Base-by-base conservation (phyloP, 2,888 invertebrate species). In the Euproctis similis region DNA sequence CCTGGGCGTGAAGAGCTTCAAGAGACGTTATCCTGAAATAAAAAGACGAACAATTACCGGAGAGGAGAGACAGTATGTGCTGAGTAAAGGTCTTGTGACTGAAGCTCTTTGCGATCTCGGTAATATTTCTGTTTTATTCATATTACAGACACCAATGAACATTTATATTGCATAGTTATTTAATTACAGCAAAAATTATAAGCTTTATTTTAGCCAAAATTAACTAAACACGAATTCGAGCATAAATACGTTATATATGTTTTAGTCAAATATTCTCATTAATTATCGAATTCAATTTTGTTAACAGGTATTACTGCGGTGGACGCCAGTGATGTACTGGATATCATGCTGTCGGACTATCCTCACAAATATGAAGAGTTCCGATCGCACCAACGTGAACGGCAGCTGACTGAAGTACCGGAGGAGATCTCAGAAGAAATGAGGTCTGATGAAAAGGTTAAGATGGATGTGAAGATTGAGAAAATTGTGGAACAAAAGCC, bases 301-400 rank as follows among this genome's bases (percentile, higher is more conserved):
- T 28, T 14, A 8, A 23, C 40, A 89, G 90, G 95, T 42, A 82
- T 97, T 45, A 97, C 97, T 1, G 97, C 97, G 1, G 90, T 98
- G 3, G 91, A 91, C 56, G 95, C 94, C 38, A 93, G 95, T 26
- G 98, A 98, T 70, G 95, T 98, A 26, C 85, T 97, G 46, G 98
- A 98, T 63, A 92, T 98, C 31, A 96, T 98, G 96, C 90, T 93
- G 46, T 90, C 92, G 16, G 98, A 98, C 77, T 98, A 97, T 74
- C 95, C 95, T 23, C 93, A 93, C 37, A 97, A 97, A 61, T 98
- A 96, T 65, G 94, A 96, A 69, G 97, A 97, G 60, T 94, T 92
- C 66, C 89, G 93, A 30, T 89, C 91, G 42, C 87, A 90, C 52
- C 89, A 91, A 65, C 84, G 65, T 2, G 88, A 65, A 34, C 62